Percentiles rank a stretch among this genome's conserved stretches.
Conservation (phyloP, 92 coral and sea anemone genomes). For the Epizoanthus stellaris region DNA sequence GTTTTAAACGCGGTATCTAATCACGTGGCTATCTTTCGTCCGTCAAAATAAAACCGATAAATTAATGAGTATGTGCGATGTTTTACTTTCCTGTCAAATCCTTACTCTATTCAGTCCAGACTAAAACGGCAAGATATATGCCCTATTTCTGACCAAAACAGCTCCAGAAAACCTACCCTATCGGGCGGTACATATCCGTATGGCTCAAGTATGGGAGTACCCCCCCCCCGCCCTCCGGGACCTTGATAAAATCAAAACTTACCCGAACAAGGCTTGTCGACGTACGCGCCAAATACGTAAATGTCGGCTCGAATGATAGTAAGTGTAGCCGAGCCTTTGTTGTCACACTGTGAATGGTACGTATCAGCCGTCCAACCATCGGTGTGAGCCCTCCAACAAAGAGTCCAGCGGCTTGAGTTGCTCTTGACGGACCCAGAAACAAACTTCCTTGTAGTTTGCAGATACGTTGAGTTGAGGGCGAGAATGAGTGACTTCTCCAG, state of each 20-base stretch:
- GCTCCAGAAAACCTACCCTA: too few species aligned
- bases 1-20: too few species aligned
- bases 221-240: too few species aligned
- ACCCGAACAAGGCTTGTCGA: slow-evolving; percentile 26
- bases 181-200: too few species aligned
- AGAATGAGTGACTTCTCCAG: slow-evolving; percentile 27
- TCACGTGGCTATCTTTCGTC: too few species aligned
- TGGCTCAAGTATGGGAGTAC: too few species aligned
- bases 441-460: slow-evolving; percentile 15
- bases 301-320: not conserved
- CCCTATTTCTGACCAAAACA: too few species aligned
- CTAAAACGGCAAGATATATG: too few species aligned
- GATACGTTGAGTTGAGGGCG: not conserved
- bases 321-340: not conserved
- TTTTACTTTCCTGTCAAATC: too few species aligned
- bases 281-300: slow-evolving; percentile 31
- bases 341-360: slow-evolving; percentile 24
- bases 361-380: not conserved
- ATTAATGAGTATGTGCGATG: too few species aligned
- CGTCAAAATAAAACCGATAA: too few species aligned
- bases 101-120: too few species aligned
- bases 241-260: not conserved
- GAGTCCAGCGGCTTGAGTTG: not conserved
- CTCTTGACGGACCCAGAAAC: not conserved
- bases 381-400: slow-evolving; percentile 1